phyloP scores from a whole-genome alignment of 2,113 vertebrate genomes.

The Macrotis lagotis region DNA sequence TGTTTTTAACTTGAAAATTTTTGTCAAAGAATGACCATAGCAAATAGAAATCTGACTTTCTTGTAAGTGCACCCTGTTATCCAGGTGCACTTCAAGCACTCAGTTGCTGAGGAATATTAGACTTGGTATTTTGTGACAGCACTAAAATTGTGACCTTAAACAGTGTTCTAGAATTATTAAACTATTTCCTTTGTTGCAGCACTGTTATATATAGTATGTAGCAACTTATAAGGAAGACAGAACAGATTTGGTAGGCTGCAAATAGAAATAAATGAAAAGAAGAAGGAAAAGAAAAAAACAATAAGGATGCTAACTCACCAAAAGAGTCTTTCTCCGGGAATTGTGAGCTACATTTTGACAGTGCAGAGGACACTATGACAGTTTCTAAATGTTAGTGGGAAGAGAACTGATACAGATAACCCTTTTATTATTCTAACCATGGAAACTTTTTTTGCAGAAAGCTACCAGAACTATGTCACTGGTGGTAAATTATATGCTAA shows the following conservation, averaged over 20 bases:
- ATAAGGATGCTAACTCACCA: background rate
- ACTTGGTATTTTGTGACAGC: background rate
- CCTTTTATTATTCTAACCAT: constrained; percentile 53
- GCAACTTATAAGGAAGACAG: background rate
- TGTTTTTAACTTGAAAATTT: constrained; percentile 4
- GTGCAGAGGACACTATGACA: background rate
- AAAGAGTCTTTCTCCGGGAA: background rate
- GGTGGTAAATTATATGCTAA: constrained; percentile 69
- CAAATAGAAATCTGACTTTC: background rate
- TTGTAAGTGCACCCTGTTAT: background rate
- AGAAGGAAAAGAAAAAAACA: background rate
- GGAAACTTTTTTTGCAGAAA: constrained; percentile 73
- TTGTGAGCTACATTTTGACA: background rate
- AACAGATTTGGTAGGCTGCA: background rate
- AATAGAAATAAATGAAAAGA: background rate
- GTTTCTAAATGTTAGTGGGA: background rate
- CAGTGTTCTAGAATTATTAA: accelerated
- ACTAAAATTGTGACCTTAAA: background rate
- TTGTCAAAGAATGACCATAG: background rate
- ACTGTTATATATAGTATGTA: background rate
- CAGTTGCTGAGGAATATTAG: background rate
- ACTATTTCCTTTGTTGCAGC: background rate
- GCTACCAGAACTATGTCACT: constrained; percentile 70
- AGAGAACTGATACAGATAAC: background rate
- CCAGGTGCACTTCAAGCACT: background rate